phyloP scores from a whole-genome alignment of 2,888 invertebrate species.

The Chymomyza procnemis region DNA sequence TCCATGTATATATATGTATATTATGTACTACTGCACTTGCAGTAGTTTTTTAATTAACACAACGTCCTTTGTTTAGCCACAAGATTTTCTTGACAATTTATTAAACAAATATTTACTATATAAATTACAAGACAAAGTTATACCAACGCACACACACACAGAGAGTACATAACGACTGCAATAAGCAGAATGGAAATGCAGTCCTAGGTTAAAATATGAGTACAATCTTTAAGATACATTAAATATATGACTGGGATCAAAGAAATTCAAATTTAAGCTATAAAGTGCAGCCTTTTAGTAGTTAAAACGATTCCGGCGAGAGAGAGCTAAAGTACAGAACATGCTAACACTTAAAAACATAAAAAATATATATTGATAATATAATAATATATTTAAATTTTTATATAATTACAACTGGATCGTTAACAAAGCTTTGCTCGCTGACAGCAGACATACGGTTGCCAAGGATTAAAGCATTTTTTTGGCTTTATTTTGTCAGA shows the following conservation, averaged over 20 bases:
- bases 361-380: too few relatives aligned
- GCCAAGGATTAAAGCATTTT: too few relatives aligned
- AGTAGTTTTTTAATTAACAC: slow-evolving; percentile 28
- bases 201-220: slow-evolving; percentile 12
- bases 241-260: neutral
- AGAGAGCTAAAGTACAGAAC: too few relatives aligned
- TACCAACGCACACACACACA: slow-evolving; percentile 20
- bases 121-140: slow-evolving; percentile 22
- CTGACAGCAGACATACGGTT: too few relatives aligned
- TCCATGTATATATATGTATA: neutral
- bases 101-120: slow-evolving; percentile 31
- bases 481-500: too few relatives aligned
- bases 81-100: slow-evolving; percentile 34
- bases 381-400: too few relatives aligned
- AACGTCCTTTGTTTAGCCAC: slow-evolving; percentile 3
- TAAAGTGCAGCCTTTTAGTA: too few relatives aligned
- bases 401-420: too few relatives aligned
- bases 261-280: neutral
- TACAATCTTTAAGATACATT: neutral
- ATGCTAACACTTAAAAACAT: too few relatives aligned
- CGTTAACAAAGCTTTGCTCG: too few relatives aligned
- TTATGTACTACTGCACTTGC: neutral
- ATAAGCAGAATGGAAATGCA: slow-evolving; percentile 16
- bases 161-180: neutral
- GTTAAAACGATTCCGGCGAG: too few relatives aligned